These are phyloP conservation scores for Chrysolina oricalcia DNA, from an alignment of 2,888 invertebrate species.

Conservation along the genomic window DNA sequence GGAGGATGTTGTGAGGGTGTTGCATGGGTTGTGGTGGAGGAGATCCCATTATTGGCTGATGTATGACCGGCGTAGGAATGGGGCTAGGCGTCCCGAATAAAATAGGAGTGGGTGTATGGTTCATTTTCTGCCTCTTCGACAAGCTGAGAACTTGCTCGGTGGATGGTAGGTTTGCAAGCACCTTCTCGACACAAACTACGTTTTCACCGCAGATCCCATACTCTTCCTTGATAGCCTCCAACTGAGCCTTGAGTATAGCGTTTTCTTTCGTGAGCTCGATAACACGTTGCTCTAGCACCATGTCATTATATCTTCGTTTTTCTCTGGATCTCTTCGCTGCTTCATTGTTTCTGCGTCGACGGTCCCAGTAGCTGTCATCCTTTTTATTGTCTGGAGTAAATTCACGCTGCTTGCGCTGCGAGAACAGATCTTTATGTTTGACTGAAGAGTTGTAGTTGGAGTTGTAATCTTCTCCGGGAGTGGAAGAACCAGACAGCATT, in stretches of 20 bases:
- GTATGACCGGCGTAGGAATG: conserved; percentile 77
- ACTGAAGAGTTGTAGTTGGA: conserved; percentile 73
- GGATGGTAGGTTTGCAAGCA: conserved; percentile 88
- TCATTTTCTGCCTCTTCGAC: conserved; percentile 81
- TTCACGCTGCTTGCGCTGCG: conserved; percentile 94
- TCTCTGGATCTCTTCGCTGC: conserved; percentile 98
- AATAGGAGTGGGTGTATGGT: conserved; percentile 71
- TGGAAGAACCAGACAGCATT: conserved; percentile 68
- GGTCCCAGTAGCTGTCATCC: conserved; percentile 98
- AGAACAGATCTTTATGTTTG: conserved; percentile 88
- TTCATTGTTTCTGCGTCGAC: conserved; percentile 95
- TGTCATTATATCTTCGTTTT: conserved; percentile 95
- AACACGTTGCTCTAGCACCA: conserved; percentile 95
- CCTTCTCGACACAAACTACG: conserved; percentile 91
- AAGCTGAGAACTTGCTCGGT: conserved; percentile 89
- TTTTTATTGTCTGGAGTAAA: conserved; percentile 98
- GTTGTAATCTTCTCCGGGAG: conserved; percentile 66
- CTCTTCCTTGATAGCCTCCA: conserved; percentile 94
- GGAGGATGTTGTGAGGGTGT: conserved; percentile 70
- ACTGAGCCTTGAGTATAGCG: conserved; percentile 92
- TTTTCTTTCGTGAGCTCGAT: conserved; percentile 96
- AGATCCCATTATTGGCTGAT: conserved; percentile 73
- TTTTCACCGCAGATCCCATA: conserved; percentile 92
- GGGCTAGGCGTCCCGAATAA: conserved; percentile 76
- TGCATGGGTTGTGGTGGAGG: conserved; percentile 74